phyloP scores from a whole-genome alignment of 2,888 invertebrate genomes.

The Flexamia atlantica region DNA sequence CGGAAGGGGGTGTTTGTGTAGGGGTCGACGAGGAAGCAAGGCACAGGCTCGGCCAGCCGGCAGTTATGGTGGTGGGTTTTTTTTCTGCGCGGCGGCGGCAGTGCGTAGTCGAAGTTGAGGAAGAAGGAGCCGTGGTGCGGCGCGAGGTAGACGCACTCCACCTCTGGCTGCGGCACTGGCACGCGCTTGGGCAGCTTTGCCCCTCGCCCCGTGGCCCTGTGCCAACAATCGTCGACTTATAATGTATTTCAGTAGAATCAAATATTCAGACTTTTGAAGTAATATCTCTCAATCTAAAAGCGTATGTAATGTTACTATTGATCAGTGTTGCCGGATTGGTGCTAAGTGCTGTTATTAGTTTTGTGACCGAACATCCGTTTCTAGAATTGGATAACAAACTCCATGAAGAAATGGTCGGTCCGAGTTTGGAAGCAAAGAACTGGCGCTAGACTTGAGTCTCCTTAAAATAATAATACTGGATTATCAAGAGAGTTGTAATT shows the following conservation, averaged over 20 bases:
- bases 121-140: constrained; percentile 61
- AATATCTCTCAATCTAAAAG: too few species aligned
- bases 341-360: neutral
- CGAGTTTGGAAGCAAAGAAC: constrained; percentile 6
- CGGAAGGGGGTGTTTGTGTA: constrained; percentile 72
- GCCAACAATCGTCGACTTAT: too few species aligned
- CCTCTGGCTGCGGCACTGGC: constrained; percentile 56
- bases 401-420: constrained; percentile 32
- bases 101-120: constrained; percentile 62
- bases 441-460: too few species aligned
- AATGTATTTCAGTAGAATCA: too few species aligned
- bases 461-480: too few species aligned
- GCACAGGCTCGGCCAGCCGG: neutral
- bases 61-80: constrained; percentile 25
- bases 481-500: too few species aligned
- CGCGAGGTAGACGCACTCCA: constrained; percentile 59
- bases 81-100: constrained; percentile 64
- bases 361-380: constrained; percentile 40
- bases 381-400: constrained; percentile 30
- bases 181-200: constrained; percentile 62
- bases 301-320: constrained; percentile 28
- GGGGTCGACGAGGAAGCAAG: constrained; percentile 49
- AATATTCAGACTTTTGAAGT: too few species aligned
- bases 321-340: neutral
- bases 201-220: constrained; percentile 63